Base-by-base conservation (phyloP, 2,888 invertebrate species). In the Villa cingulata region DNA sequence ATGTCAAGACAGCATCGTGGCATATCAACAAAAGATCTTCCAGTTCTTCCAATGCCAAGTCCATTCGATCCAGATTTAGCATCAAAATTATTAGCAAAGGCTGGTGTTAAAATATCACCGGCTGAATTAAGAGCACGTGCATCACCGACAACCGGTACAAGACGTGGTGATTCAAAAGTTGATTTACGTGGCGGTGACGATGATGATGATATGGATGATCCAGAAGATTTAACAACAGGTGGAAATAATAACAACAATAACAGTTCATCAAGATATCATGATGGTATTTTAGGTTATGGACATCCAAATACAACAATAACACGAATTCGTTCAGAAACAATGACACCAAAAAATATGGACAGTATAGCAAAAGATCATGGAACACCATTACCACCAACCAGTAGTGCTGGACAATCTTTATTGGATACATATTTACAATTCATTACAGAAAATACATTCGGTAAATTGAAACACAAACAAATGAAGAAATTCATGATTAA, bases 1-100 rank as follows among this genome's bases (percentile, higher is more conserved):
- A 91, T 91, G 91, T 88, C 87, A 50, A 80, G 91, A 42, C 91
- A 91, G 64, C 91, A 91, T 68, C 80, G 91, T 49, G 91, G 90
- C 53, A 90, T 91, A 64, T 88, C 88, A 63, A 91, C 90, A 58
- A 90, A 91, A 72, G 91, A 91, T 68, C 73, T 91, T 58, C 91
- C 91, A 12, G 90, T 91, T 39, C 72, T 90, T 55, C 90, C 90
- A 51, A 91, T 91, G 90, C 91, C 91, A 19, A 86, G 87, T 51
- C 81, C 89, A 19, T 91, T 90, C 66, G 89, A 90, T 69, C 90
- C 91, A 0, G 89, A 89, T 53, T 74, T 91, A 43, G 91, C 91
- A 49, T 83, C 85, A 70, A 81, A 86, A 54, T 71, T 90, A 52
- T 70, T 90, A 53, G 87, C 88, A 36, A 90, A 90, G 66, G 89